Evolutionary conservation across 1,140 invertebrate genomes (phyloP).

Genomic region (Probaryconus sp.): DNA sequence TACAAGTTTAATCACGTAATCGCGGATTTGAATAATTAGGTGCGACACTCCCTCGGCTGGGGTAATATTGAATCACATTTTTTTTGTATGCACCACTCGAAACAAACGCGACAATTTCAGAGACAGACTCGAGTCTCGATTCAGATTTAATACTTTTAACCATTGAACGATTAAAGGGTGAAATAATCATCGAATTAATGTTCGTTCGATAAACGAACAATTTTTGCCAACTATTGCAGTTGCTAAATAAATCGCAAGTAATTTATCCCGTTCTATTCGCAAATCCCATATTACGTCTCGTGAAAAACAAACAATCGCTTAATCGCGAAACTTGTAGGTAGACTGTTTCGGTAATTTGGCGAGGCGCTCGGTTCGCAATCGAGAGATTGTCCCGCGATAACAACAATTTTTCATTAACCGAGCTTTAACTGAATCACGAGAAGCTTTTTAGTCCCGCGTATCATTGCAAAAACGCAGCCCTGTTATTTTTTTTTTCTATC

Average conservation of each 20-base stretch:
- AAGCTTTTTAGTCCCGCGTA: constrained; percentile 8
- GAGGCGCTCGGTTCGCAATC: not conserved
- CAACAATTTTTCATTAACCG: constrained; percentile 42
- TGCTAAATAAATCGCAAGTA: too few relatives aligned
- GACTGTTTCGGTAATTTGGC: not conserved
- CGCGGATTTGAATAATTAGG: constrained; percentile 60
- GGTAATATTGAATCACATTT: too few relatives aligned
- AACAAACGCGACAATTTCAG: too few relatives aligned
- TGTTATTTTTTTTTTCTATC: not conserved
- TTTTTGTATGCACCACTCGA: too few relatives aligned
- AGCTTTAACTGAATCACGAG: constrained; percentile 8
- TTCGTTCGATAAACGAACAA: too few relatives aligned
- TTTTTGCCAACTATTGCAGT: too few relatives aligned
- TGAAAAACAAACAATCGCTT: constrained; percentile 28
- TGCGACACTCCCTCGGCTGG: constrained; percentile 47
- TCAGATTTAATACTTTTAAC: too few relatives aligned
- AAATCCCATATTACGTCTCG: constrained; percentile 31
- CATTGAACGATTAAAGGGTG: too few relatives aligned
- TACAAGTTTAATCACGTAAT: constrained; percentile 26
- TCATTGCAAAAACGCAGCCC: not conserved
- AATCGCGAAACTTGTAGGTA: not conserved
- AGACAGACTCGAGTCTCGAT: too few relatives aligned
- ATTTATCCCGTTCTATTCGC: constrained; percentile 41
- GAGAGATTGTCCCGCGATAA: constrained; percentile 11
- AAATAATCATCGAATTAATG: too few relatives aligned